These are phyloP conservation scores for Zeus faber DNA, from an alignment of 2,113 vertebrate genomes.

Conservation along the genomic window DNA sequence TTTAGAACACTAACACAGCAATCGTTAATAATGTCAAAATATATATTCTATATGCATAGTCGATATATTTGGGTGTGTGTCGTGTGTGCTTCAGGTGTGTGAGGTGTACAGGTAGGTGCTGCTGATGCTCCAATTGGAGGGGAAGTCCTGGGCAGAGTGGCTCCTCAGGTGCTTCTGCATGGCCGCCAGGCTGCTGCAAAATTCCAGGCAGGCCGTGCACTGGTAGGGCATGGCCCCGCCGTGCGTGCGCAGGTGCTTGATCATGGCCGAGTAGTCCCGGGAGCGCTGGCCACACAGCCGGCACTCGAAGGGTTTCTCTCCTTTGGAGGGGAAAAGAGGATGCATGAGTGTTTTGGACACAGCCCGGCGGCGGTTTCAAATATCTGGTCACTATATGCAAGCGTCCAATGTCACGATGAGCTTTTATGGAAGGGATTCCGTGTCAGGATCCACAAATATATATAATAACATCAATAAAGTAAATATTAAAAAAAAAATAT, in stretches of 20 bases:
- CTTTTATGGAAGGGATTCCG: no score
- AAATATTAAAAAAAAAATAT: no score
- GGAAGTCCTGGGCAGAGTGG: slow-evolving; percentile 75
- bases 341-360: no score
- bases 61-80: not conserved
- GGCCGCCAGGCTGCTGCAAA: slow-evolving; percentile 76
- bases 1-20: no score
- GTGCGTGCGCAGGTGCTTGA: slow-evolving; percentile 84
- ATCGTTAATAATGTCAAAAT: no score
- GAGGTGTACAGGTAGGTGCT: slow-evolving; percentile 80
- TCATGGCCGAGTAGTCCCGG: slow-evolving; percentile 84
- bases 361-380: no score
- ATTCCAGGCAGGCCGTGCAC: slow-evolving; percentile 76
- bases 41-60: not conserved
- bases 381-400: no score
- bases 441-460: no score
- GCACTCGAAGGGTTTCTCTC: slow-evolving; percentile 84
- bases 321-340: slow-evolving; percentile 37
- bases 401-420: no score
- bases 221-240: slow-evolving; percentile 76
- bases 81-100: slow-evolving; percentile 51
- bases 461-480: no score
- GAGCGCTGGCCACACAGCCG: slow-evolving; percentile 82
- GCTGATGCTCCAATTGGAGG: slow-evolving; percentile 77
- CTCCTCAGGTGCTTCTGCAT: slow-evolving; percentile 80